A percentile compares a stretch with the other conserved stretches of the same genome.
Conservation (phyloP, 2,888 invertebrate species). For the Troilus luridus region DNA sequence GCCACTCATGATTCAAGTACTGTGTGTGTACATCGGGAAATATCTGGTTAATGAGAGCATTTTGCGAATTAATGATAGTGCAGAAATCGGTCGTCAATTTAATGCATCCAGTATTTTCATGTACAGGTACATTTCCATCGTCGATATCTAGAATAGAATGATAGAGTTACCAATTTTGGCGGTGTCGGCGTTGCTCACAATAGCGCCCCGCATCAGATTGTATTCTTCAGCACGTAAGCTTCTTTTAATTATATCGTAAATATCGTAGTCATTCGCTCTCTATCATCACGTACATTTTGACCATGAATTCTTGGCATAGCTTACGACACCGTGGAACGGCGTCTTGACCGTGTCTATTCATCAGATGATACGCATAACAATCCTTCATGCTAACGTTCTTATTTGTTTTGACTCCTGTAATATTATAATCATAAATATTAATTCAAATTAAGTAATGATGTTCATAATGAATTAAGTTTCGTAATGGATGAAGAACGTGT, state of each 20-base stretch:
- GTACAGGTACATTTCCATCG: too few species aligned
- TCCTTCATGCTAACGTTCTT: slow-evolving; percentile 56
- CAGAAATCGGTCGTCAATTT: too few species aligned
- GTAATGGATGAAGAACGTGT: background rate
- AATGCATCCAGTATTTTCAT: too few species aligned
- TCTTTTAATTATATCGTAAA: slow-evolving; percentile 67
- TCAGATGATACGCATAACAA: slow-evolving; percentile 65
- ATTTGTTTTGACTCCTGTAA: background rate
- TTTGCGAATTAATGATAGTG: too few species aligned
- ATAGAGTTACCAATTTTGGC: slow-evolving; percentile 64
- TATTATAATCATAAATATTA: slow-evolving; percentile 57
- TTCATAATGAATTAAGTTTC: slow-evolving; percentile 61
- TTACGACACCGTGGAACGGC: slow-evolving; percentile 65
- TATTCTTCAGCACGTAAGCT: slow-evolving; percentile 65
- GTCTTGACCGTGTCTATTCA: slow-evolving; percentile 64
- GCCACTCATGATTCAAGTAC: too few species aligned
- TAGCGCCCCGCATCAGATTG: slow-evolving; percentile 57
- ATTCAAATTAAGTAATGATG: background rate
- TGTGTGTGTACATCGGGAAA: too few species aligned
- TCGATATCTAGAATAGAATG: too few species aligned
- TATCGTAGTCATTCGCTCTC: slow-evolving; percentile 67
- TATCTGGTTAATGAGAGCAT: too few species aligned
- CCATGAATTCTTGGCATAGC: slow-evolving; percentile 67
- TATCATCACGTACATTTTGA: slow-evolving; percentile 68
- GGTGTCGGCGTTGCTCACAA: slow-evolving; percentile 56